Evolutionary conservation across 2,888 invertebrate genomes (phyloP).

Genomic region (Trissolcus japonicus): DNA sequence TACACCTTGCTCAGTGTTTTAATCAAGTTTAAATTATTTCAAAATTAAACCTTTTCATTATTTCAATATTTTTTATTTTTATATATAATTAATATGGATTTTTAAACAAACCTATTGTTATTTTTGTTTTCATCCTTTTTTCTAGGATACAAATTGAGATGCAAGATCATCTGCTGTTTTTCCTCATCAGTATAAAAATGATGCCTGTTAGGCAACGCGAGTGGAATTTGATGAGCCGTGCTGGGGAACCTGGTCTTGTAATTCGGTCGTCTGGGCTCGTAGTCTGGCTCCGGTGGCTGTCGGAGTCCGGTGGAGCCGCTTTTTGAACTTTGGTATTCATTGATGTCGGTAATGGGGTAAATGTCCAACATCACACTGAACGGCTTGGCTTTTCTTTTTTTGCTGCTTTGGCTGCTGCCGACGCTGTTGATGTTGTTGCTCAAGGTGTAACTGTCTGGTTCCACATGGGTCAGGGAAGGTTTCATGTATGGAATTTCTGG

Average conservation of each 20-base stretch:
- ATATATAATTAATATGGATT: not conserved
- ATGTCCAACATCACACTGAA: conserved; percentile 83
- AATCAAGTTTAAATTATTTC: too few species aligned
- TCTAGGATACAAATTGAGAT: conserved; percentile 81
- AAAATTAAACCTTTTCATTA: not conserved
- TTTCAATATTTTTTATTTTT: not conserved
- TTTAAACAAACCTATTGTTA: conserved; percentile 63
- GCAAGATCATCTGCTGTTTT: conserved; percentile 81
- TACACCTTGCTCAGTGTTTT: too few species aligned
- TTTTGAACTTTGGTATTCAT: conserved; percentile 65
- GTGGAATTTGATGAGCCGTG: conserved; percentile 58
- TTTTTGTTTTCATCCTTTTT: conserved; percentile 72
- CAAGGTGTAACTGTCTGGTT: conserved; percentile 59
- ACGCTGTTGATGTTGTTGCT: conserved; percentile 29
- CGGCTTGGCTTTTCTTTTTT: conserved; percentile 76
- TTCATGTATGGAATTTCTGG: conserved; percentile 26
- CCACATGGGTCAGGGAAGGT: conserved; percentile 57
- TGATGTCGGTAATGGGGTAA: conserved; percentile 78
- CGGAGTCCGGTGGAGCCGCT: conserved; percentile 57
- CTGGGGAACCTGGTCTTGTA: conserved; percentile 62
- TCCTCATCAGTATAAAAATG: conserved; percentile 66
- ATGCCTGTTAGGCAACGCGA: conserved; percentile 61
- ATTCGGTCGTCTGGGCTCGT: conserved; percentile 64
- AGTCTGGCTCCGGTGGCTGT: conserved; percentile 62
- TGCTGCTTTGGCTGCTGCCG: conserved; percentile 45